Base-by-base conservation (phyloP, 2,797 vertebrate species). In the Squalus acanthias region DNA sequence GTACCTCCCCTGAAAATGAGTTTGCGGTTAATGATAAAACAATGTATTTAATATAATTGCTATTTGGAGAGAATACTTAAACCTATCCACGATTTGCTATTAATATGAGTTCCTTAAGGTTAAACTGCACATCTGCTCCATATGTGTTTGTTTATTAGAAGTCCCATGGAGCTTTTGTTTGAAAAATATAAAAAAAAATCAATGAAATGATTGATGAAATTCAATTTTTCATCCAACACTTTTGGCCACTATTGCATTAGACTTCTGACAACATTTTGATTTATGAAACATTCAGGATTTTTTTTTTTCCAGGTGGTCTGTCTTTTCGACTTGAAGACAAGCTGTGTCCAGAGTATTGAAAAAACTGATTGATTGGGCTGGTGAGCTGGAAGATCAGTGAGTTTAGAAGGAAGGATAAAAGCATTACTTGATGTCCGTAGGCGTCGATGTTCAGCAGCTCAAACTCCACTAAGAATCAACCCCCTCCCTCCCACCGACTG, bases 191-290 rank as follows among this genome's bases (percentile, higher is more conserved):
- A 85, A 85, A 24, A 85, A 95, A 95, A 53, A 95, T 95, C 94
- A 74, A 95, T 53, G 69, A 53, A 72, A 29, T 95, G 69, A 95
- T 95, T 95, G 69, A 95, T 72, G 94, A 95, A 53, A 53, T 95
- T 53, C 53, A 95, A 95, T 76, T 95, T 95, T 95, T 76, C 50
- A 57, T 76, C 50, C 70, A 69, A 69, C 22, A 22, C 65, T 93
- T 93, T 93, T 69, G 33, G 22, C 70, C 94, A 33, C 46, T 53
- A 72, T 74, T 74, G 46, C 69, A 95, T 72, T 95, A 53, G 67
- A 70, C 69, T 72, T 74, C 50, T 74, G 65, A 95, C 94, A 74
- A 17, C 39, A 57, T 95, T 29, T 15, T 95, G 94, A 95, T 95
- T 74, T 26, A 74, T 53, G 94, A 74, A 95, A 74, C 39, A 29